Evolutionary conservation across 2,888 invertebrate species (phyloP).

Genomic region (Drosophila parthenogenetica): DNA sequence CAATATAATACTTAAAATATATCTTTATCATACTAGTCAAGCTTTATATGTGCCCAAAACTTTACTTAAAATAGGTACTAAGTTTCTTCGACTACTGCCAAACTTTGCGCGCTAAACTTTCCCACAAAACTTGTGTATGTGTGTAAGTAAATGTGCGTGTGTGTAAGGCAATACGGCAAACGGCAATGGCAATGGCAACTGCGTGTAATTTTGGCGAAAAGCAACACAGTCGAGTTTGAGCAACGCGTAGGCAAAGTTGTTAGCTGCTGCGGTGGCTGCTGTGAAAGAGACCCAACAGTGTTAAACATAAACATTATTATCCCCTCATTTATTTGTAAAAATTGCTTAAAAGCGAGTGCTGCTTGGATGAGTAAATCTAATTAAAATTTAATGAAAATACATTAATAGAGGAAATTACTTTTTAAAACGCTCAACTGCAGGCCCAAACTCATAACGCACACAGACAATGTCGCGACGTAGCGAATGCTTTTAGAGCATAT

Average conservation of each 20-base stretch:
- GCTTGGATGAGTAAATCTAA: slow-evolving; percentile 43
- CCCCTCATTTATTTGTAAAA: slow-evolving; percentile 14
- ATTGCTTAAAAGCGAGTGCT: slow-evolving; percentile 30
- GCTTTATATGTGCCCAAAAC: no score
- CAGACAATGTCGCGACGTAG: slow-evolving; percentile 41
- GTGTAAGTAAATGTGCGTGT: slow-evolving; percentile 19
- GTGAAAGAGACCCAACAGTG: slow-evolving; percentile 25
- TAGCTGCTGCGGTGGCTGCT: slow-evolving; percentile 35
- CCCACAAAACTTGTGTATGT: slow-evolving; percentile 19
- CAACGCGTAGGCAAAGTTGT: slow-evolving; percentile 71
- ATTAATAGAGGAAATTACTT: slow-evolving; percentile 67
- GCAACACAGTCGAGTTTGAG: slow-evolving; percentile 78
- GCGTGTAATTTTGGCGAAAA: slow-evolving; percentile 66
- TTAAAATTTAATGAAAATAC: slow-evolving; percentile 56
- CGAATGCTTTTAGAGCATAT: slow-evolving; percentile 62
- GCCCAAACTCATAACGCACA: slow-evolving; percentile 4
- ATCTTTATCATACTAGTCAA: no score
- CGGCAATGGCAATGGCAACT: slow-evolving; percentile 59
- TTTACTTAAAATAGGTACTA: neutral
- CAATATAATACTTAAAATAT: neutral
- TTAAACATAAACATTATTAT: slow-evolving; percentile 8
- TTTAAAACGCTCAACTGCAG: slow-evolving; percentile 24
- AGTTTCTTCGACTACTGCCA: neutral
- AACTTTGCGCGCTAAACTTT: slow-evolving; percentile 50
- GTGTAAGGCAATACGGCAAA: slow-evolving; percentile 47